Base-by-base conservation (phyloP, 2,113 vertebrate species). In the Asarcornis scutulata region DNA sequence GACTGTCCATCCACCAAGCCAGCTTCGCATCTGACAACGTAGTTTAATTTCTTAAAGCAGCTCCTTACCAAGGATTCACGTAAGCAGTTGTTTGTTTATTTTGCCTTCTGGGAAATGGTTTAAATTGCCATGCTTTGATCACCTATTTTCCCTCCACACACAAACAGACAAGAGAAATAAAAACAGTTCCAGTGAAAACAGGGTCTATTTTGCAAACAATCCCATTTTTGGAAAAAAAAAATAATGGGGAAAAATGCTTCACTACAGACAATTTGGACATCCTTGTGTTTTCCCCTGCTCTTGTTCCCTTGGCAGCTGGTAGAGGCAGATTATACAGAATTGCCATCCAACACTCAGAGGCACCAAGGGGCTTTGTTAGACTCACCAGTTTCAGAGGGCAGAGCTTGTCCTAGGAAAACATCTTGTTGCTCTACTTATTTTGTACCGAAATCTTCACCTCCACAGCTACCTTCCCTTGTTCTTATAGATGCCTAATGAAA, bases 291-390 rank as follows among this genome's bases (percentile, higher is more conserved):
- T 46, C 44, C 78, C 9, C 63, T 84, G 60, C 53, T 82, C 32
- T 50, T 58, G 32, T 34, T 94, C 81, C 78, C 67, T 59, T 66
- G 84, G 87, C 81, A 82, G 69, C 62, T 69, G 82, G 78, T 53
- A 75, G 88, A 89, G 88, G 64, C 69, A 94, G 74, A 63, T 79
- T 91, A 91, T 84, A 68, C 32, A n/a, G 71, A 92, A 68, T 60
- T 91, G 29, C 66, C 77, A 63, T 89, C 73, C 86, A 91, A 52
- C 52, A 23, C 34, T 60, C 7, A 0, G 46, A 86, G 56, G 42
- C n/a, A 88, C 73, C 2, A 0, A n/a, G 16, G 83, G 80, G 66
- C 48, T 89, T 93, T 13, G 69, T 86, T 88, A 91, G n/a, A 38
- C 69, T 78, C 68, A 11, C 2, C 68, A 81, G 56, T 75, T 84